These are phyloP conservation scores for Ochropleura plecta DNA, from an alignment of 2,888 invertebrate genomes.

Conservation along the genomic window DNA sequence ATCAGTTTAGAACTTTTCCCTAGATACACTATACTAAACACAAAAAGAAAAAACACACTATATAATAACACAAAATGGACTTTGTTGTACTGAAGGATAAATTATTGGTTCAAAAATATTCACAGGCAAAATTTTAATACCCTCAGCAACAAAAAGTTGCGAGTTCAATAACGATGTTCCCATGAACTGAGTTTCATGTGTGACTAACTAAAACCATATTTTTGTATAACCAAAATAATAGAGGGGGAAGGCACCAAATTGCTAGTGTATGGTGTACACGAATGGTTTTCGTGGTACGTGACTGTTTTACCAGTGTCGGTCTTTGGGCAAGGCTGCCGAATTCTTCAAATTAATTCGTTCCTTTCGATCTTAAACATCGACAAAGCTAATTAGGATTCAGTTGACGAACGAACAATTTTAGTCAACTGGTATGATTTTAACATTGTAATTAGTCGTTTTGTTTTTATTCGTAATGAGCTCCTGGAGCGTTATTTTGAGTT, in stretches of 20 bases:
- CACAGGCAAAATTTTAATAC: not conserved
- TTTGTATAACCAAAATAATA: conserved; percentile 7
- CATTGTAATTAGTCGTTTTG: conserved; percentile 29
- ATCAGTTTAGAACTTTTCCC: no score
- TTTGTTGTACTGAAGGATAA: not conserved
- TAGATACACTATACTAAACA: no score
- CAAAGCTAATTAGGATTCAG: conserved; percentile 69
- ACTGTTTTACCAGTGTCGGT: conserved; percentile 68
- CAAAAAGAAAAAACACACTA: no score
- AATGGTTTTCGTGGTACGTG: conserved; percentile 70
- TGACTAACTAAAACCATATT: conserved; percentile 1
- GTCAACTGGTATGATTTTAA: conserved; percentile 31
- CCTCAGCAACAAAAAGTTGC: not conserved
- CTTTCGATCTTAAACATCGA: conserved; percentile 73
- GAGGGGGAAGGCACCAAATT: conserved; percentile 8
- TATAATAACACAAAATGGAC: not conserved
- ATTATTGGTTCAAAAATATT: not conserved
- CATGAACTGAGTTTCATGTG: conserved; percentile 16
- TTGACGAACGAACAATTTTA: conserved; percentile 45
- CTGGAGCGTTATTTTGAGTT: not conserved
- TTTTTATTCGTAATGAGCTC: conserved; percentile 1
- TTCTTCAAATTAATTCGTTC: conserved; percentile 73
- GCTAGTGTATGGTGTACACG: conserved; percentile 42
- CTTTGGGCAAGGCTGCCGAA: conserved; percentile 64
- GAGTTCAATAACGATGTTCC: not conserved